Percentiles rank a stretch among this genome's conserved stretches.
Conservation (phyloP, 2,113 vertebrate species). For the Glareola pratincola region DNA sequence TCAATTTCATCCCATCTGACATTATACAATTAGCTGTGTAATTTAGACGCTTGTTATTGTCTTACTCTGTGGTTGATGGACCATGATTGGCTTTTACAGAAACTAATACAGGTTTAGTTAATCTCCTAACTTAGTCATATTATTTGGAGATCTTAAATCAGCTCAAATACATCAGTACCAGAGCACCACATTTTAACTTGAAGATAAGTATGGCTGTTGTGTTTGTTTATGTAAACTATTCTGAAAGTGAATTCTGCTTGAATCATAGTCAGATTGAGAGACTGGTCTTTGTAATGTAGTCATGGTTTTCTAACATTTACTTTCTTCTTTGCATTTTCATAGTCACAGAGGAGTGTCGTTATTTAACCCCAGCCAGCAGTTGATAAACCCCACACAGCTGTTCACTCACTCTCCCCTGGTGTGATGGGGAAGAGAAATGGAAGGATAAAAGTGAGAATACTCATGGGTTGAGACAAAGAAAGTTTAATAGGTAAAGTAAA, state of each 20-base stretch:
- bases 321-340: neutral
- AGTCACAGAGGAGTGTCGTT: neutral
- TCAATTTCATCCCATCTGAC: neutral
- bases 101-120: neutral
- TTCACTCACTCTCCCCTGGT: rapidly evolving
- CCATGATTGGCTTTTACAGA: neutral
- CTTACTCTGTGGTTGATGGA: neutral
- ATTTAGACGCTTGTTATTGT: neutral
- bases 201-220: neutral
- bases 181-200: neutral
- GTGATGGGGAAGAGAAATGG: neutral
- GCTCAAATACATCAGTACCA: neutral
- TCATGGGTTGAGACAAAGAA: neutral
- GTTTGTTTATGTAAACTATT: neutral
- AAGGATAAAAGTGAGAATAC: neutral
- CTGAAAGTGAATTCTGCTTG: neutral
- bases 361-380: neutral
- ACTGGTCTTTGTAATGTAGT: neutral
- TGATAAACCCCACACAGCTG: neutral
- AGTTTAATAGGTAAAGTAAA: neutral
- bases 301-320: neutral
- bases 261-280: neutral
- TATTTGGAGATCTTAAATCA: neutral
- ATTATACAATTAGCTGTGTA: neutral
- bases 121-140: neutral